Conservation (phyloP, 2,113 vertebrate species). For the Gasterosteus aculeatus region DNA sequence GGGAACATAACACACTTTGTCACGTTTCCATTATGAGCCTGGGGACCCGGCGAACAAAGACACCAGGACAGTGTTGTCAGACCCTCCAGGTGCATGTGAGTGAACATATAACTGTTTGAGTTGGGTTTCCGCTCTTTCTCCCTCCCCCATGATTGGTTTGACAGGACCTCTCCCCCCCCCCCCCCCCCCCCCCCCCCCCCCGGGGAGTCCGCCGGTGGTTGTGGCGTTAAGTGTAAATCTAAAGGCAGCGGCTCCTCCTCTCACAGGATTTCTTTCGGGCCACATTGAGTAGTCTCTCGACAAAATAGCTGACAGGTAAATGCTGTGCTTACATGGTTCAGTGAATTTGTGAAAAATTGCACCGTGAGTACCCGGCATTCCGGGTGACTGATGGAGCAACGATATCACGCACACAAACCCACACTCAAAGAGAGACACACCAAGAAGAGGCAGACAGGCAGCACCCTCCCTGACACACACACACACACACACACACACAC, state of each 20-base stretch:
- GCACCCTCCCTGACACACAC: background rate
- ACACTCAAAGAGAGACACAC: slow-evolving; percentile 15
- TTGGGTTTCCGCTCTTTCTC: background rate
- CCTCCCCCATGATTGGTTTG: slow-evolving; percentile 32
- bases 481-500: slow-evolving; percentile 2
- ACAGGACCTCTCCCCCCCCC: slow-evolving; percentile 22
- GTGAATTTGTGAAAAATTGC: slow-evolving; percentile 58
- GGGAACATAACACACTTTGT: background rate
- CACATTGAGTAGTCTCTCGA: slow-evolving; percentile 38
- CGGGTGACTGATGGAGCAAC: slow-evolving; percentile 64
- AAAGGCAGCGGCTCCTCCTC: slow-evolving; percentile 41
- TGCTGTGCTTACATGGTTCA: slow-evolving; percentile 66
- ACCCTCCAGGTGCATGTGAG: background rate
- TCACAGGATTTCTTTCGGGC: slow-evolving; percentile 30
- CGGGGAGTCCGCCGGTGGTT: slow-evolving; percentile 14
- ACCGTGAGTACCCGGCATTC: slow-evolving; percentile 47
- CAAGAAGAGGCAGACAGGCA: background rate
- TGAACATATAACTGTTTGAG: background rate
- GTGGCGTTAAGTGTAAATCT: slow-evolving; percentile 40
- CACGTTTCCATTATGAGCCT: background rate
- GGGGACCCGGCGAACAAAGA: background rate
- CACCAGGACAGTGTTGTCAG: background rate
- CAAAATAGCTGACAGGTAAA: slow-evolving; percentile 70
- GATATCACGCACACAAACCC: slow-evolving; percentile 24
- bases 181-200: background rate